These are phyloP conservation scores for Mastacembelus armatus DNA, from an alignment of 2,797 vertebrate genomes.

Conservation along the genomic window DNA sequence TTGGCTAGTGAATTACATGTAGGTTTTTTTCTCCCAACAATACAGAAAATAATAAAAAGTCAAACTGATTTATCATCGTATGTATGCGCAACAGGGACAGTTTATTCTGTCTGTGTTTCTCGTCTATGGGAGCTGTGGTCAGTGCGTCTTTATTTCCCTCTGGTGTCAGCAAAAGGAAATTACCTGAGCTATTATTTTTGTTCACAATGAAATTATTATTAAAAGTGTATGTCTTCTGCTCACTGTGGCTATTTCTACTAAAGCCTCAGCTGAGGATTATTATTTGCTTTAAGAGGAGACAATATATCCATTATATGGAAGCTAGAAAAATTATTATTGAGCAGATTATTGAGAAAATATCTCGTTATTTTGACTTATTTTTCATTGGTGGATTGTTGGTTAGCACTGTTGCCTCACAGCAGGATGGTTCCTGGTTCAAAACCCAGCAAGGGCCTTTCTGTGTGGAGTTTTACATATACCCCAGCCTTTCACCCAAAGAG, in stretches of 20 bases:
- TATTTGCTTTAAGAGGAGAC: too few relatives aligned
- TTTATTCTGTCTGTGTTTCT: not conserved
- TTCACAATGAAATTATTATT: not conserved
- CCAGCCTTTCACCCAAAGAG: too few relatives aligned
- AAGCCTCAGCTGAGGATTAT: not conserved
- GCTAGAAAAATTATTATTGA: too few relatives aligned
- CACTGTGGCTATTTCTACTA: conserved; percentile 11
- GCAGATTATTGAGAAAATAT: too few relatives aligned
- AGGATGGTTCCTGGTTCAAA: too few relatives aligned
- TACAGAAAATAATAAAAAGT: conserved; percentile 27
- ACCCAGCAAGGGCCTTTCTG: too few relatives aligned
- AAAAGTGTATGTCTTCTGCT: not conserved
- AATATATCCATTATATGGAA: too few relatives aligned
- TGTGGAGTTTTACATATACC: too few relatives aligned
- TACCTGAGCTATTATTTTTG: not conserved
- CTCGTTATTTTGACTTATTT: too few relatives aligned
- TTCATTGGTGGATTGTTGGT: too few relatives aligned
- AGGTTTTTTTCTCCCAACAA: conserved; percentile 14
- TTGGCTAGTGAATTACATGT: conserved; percentile 7
- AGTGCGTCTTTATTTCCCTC: conserved; percentile 56
- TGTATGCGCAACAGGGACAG: not conserved
- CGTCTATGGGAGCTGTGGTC: not conserved
- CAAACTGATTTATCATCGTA: conserved; percentile 8
- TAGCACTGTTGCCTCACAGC: too few relatives aligned
- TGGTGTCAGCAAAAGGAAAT: conserved; percentile 40